Percentiles rank a stretch among this genome's conserved stretches.
Conservation (phyloP, 2,113 vertebrate genomes). For the Erpornis zantholeuca region DNA sequence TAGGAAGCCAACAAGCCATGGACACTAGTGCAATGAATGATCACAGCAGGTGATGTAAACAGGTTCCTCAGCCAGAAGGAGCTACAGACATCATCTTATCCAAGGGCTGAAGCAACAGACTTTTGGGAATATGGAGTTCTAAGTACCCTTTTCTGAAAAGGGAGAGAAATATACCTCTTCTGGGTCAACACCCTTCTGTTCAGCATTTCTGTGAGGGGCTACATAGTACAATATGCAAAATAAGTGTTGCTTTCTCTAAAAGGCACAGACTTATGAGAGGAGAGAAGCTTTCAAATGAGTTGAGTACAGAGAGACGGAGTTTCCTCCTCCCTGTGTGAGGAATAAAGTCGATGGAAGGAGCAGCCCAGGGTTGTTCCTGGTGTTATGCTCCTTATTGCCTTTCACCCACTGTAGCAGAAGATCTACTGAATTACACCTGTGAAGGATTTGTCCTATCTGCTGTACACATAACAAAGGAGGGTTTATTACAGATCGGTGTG, state of each 20-base stretch:
- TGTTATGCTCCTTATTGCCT: neutral
- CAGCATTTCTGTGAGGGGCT: neutral
- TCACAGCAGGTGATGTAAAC: neutral
- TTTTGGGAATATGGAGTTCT: neutral
- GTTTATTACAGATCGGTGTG: neutral
- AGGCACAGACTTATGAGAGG: neutral
- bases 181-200: neutral
- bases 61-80: neutral
- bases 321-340: neutral
- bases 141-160: neutral
- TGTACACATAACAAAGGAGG: neutral
- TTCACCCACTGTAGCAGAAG: neutral
- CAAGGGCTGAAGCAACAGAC: neutral
- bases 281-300: neutral
- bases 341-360: neutral
- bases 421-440: neutral
- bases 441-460: constrained; percentile 18
- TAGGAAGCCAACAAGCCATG: neutral
- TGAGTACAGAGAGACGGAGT: neutral
- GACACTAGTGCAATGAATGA: neutral
- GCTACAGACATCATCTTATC: neutral
- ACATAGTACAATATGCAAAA: neutral
- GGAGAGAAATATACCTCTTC: neutral
- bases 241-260: neutral
- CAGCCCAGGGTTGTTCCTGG: neutral